Conservation (phyloP, 2,797 vertebrate genomes). For the Lacerta bilineata region DNA sequence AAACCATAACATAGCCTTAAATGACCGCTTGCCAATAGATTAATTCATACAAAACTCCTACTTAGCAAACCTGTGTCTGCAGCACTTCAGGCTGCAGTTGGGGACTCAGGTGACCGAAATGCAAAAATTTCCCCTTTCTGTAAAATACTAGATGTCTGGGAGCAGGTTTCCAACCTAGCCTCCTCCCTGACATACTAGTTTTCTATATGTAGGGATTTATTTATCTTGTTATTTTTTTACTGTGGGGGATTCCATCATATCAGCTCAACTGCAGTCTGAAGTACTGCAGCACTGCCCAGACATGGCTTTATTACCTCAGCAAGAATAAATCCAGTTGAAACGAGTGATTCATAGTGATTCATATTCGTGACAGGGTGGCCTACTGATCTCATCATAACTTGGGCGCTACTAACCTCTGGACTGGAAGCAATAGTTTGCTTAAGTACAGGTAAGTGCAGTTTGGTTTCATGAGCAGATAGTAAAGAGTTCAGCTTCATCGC, state of each 20-base stretch:
- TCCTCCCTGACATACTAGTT: background rate
- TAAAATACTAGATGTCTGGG: background rate
- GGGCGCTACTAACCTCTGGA: background rate
- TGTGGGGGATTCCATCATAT: background rate
- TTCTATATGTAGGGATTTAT: background rate
- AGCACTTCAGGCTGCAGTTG: background rate
- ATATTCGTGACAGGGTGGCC: background rate
- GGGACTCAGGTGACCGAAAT: background rate
- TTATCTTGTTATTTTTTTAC: background rate
- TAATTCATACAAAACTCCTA: too few relatives aligned
- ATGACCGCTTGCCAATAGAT: background rate
- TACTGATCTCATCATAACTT: background rate
- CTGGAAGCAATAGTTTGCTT: background rate
- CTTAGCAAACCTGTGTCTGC: too few relatives aligned
- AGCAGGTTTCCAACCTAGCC: background rate
- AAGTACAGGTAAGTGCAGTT: background rate
- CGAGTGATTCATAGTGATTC: too few relatives aligned
- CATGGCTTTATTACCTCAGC: background rate
- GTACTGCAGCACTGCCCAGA: too few relatives aligned
- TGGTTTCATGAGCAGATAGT: too few relatives aligned
- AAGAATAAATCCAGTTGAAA: background rate
- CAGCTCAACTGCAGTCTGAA: background rate
- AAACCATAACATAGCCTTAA: background rate
- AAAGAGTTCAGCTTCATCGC: too few relatives aligned
- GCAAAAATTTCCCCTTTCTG: background rate